Percentiles rank a stretch among this genome's conserved stretches.
phyloP scores from a whole-genome alignment of 2,113 vertebrate genomes.

The Manacus vitellinus region DNA sequence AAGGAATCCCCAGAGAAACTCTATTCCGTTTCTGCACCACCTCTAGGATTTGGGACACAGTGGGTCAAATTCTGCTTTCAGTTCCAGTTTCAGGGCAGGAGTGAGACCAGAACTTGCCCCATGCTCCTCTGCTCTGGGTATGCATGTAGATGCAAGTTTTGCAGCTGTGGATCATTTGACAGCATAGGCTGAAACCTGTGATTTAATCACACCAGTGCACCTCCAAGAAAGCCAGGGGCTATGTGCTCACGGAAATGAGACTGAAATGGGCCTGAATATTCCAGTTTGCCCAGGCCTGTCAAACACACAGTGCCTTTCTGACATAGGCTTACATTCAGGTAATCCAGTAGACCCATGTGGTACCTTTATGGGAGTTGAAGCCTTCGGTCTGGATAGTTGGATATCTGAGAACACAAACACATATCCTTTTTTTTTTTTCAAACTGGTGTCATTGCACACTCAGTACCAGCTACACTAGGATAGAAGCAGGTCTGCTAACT shows the following conservation, averaged over 20 bases:
- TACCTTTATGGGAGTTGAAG: slow-evolving; percentile 58
- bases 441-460: neutral
- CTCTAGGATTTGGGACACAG: neutral
- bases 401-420: slow-evolving; percentile 1
- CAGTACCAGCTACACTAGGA: slow-evolving; percentile 9
- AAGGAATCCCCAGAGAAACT: neutral
- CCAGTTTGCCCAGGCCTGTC: slow-evolving; percentile 62
- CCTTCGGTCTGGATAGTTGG: slow-evolving; percentile 22
- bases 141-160: neutral
- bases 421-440: neutral
- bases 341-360: slow-evolving; percentile 60
- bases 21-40: neutral
- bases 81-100: neutral
- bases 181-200: neutral
- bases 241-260: neutral
- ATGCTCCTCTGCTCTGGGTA: neutral
- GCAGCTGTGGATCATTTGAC: neutral
- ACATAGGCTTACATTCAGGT: slow-evolving; percentile 61
- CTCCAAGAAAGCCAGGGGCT: slow-evolving; percentile 19
- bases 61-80: slow-evolving; percentile 8
- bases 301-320: slow-evolving; percentile 59
- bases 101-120: neutral
- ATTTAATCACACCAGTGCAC: neutral
- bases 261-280: slow-evolving; percentile 35
- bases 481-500: slow-evolving; percentile 7